Percentiles rank a stretch among this genome's conserved stretches.
These are phyloP conservation scores for Polypterus bichir DNA, from an alignment of 2,113 vertebrate genomes.

Conservation along the genomic window DNA sequence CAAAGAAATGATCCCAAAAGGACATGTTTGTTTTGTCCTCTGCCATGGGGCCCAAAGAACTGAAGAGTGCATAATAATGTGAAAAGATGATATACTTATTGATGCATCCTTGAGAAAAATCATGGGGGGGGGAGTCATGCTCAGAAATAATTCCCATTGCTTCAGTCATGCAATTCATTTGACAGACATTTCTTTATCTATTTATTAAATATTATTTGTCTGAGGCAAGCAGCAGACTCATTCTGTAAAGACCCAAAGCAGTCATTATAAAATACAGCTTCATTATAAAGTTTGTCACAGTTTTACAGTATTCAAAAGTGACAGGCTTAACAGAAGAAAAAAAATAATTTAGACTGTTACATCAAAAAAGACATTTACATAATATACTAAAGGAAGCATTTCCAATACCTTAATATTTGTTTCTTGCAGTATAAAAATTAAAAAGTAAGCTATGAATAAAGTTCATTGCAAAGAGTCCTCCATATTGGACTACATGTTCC, in stretches of 20 bases:
- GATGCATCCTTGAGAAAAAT: too few relatives aligned
- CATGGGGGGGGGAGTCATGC: too few relatives aligned
- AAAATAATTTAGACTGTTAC: slow-evolving; percentile 53
- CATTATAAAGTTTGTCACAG: slow-evolving; percentile 93
- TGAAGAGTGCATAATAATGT: too few relatives aligned
- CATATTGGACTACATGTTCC: slow-evolving; percentile 25
- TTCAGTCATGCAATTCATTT: slow-evolving; percentile 14
- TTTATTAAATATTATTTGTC: slow-evolving; percentile 93
- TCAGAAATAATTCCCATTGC: too few relatives aligned
- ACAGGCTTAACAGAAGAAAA: slow-evolving; percentile 70
- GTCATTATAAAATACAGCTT: slow-evolving; percentile 93
- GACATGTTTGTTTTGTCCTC: too few relatives aligned
- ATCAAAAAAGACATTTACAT: slow-evolving; percentile 80
- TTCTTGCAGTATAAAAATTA: slow-evolving; percentile 69
- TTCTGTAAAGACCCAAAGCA: slow-evolving; percentile 69
- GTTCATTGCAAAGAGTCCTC: slow-evolving; percentile 30
- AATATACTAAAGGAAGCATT: slow-evolving; percentile 43
- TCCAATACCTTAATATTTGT: slow-evolving; percentile 37
- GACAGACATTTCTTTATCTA: slow-evolving; percentile 41
- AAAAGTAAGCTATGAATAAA: slow-evolving; percentile 34
- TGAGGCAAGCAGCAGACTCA: slow-evolving; percentile 68
- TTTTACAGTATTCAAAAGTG: slow-evolving; percentile 86
- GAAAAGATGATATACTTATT: too few relatives aligned
- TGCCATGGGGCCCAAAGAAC: too few relatives aligned
- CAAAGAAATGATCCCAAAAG: too few relatives aligned